Percentiles rank a stretch among this genome's conserved stretches.
Evolutionary conservation across 2,888 invertebrate genomes (phyloP).

Genomic region (Drosophila peninsularis): DNA sequence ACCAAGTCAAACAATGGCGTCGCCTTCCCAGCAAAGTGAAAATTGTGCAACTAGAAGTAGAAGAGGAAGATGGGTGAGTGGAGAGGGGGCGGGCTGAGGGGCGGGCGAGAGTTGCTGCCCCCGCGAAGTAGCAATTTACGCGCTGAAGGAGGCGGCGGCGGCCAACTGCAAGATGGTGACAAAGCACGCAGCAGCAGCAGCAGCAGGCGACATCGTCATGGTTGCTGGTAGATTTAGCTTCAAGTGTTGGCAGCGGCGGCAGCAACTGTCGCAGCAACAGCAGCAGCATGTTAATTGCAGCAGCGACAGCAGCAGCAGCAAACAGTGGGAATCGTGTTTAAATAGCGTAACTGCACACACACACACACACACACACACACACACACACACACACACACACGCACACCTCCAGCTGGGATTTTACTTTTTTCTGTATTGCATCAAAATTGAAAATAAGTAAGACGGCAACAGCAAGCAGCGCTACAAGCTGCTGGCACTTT

Average conservation of each 20-base stretch:
- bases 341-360: conserved; percentile 62
- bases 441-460: conserved; percentile 60
- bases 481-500: background rate
- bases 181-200: conserved; percentile 58
- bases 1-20: conserved; percentile 77
- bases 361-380: conserved; percentile 12
- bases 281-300: conserved; percentile 60
- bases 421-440: conserved; percentile 43
- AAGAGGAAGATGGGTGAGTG: background rate
- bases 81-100: background rate
- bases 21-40: conserved; percentile 54
- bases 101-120: conserved; percentile 14
- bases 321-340: conserved; percentile 70
- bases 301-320: conserved; percentile 48
- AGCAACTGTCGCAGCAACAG: conserved; percentile 33
- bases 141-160: conserved; percentile 62
- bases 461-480: background rate
- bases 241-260: conserved; percentile 52
- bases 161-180: conserved; percentile 66
- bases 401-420: conserved; percentile 7
- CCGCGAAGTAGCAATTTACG: conserved; percentile 79
- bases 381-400: conserved; percentile 12
- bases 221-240: conserved; percentile 42
- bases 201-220: conserved; percentile 23
- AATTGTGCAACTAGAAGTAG: conserved; percentile 36